Conservation (phyloP, 2,113 vertebrate genomes). For the Melanostigma gelatinosum region DNA sequence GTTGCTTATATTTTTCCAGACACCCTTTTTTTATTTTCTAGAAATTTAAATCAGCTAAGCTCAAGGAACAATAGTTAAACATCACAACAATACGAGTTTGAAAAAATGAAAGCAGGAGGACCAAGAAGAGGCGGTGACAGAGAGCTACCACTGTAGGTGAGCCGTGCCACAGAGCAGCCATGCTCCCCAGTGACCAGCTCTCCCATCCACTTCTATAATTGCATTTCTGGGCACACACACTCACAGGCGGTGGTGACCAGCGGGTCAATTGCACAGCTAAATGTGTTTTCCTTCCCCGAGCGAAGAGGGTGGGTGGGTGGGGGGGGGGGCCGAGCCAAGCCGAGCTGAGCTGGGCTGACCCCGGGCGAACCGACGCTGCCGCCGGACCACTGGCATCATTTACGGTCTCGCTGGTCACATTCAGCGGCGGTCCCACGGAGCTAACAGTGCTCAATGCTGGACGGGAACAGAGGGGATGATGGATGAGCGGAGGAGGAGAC, state of each 20-base stretch:
- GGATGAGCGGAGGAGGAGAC: slow-evolving; percentile 47
- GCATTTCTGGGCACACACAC: slow-evolving; percentile 84
- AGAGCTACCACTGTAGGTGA: slow-evolving; percentile 33
- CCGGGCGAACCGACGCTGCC: slow-evolving; percentile 34
- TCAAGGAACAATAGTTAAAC: not conserved
- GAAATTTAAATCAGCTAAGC: not conserved
- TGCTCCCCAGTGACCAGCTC: slow-evolving; percentile 80
- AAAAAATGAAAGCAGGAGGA: not conserved
- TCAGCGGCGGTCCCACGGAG: slow-evolving; percentile 11
- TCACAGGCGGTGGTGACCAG: slow-evolving; percentile 48
- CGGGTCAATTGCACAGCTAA: slow-evolving; percentile 81
- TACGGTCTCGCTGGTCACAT: slow-evolving; percentile 46
- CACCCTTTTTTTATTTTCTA: not conserved
- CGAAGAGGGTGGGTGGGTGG: slow-evolving; percentile 57
- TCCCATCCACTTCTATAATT: slow-evolving; percentile 90
- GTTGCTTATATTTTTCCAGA: not conserved
- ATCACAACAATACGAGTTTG: not conserved
- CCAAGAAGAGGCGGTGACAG: not conserved
- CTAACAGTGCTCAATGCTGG: slow-evolving; percentile 24
- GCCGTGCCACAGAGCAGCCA: slow-evolving; percentile 60
- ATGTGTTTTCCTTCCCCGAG: slow-evolving; percentile 80
- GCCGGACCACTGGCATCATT: slow-evolving; percentile 56
- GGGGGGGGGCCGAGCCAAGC: slow-evolving; percentile 18
- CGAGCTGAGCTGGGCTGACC: slow-evolving; percentile 58
- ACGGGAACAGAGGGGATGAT: slow-evolving; percentile 51